Base-by-base conservation (phyloP, 2,113 vertebrate species). In the Junco hyemalis region DNA sequence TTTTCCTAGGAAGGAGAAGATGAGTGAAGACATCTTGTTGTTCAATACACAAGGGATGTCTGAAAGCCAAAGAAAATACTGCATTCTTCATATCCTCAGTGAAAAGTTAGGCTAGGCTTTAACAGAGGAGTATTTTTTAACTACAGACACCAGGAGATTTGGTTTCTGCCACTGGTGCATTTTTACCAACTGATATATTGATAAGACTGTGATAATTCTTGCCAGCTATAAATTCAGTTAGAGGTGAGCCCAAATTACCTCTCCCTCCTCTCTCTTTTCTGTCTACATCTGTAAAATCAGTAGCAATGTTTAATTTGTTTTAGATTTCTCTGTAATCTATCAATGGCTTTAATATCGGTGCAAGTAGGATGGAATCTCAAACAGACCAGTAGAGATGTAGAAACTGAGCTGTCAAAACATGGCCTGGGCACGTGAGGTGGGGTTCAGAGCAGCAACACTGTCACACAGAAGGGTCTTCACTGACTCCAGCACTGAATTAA, bases 241-340 rank as follows among this genome's bases (percentile, higher is more conserved):
- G 22, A 0, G 16, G 3, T 1, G 16, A 59, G 15, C 3, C 36
- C 16, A 44, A 9, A 5, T 53, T 24, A 59, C 20, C 6, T 72
- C 36, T 69, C 35, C n/a, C 21, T 66, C 22, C 12, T 56, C 53
- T 63, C 50, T 35, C 19, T 89, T 71, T 83, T 80, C 66, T 45
- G 7, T 53, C 28, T 44, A 18, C 14, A 40, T 5, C 35, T 76
- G n/a, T 40, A 76, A 88, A 86, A 83, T 12, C 25, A 45, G 54
- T 29, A 38, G 59, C 21, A 88, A 44, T 19, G 16, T 18, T 81
- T 80, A 4, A 42, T n/a, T 69, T 71, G 26, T 59, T 91, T 56
- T 29, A 29, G 61, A 85, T 31, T 71, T 54, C 10, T n/a, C 36
- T 60, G 14, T 56, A 78, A 86, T 3, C 31, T 28, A 38, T 6